Percentiles rank a stretch among this genome's conserved stretches.
Evolutionary conservation across 1,140 invertebrate genomes (phyloP).

Genomic region (Myzus persicae): DNA sequence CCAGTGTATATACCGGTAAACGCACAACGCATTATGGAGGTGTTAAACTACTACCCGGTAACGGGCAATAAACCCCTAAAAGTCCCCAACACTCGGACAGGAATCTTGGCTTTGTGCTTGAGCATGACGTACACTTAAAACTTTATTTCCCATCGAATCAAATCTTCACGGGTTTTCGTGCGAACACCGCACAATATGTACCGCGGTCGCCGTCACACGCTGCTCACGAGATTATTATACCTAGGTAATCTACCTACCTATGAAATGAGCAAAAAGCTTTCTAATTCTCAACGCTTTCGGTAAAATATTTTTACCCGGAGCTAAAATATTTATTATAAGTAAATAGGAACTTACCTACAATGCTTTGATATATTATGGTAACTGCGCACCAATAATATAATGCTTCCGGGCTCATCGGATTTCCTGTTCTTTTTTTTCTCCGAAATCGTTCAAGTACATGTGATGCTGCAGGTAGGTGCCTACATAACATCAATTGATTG

Average conservation of each 20-base stretch:
- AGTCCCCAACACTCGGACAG: neutral
- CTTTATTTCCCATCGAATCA: neutral
- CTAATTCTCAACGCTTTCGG: neutral
- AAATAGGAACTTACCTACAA: neutral
- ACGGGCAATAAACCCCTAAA: neutral
- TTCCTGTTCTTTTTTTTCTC: neutral
- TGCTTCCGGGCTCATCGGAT: neutral
- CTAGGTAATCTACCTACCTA: neutral
- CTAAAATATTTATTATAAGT: neutral
- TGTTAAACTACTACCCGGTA: conserved; percentile 17
- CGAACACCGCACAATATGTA: neutral
- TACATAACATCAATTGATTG: too few species aligned
- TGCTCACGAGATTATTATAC: neutral
- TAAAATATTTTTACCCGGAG: neutral
- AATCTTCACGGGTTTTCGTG: conserved; percentile 1
- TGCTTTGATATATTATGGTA: neutral
- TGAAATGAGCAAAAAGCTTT: neutral
- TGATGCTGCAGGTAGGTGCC: neutral
- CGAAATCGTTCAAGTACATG: neutral
- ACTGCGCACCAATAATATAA: neutral
- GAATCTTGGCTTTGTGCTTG: neutral
- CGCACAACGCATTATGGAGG: neutral
- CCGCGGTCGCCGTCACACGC: neutral
- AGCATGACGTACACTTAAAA: neutral
- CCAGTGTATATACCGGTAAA: neutral